Base-by-base conservation (phyloP, 2,113 vertebrate species). In the Halichoeres trimaculatus region DNA sequence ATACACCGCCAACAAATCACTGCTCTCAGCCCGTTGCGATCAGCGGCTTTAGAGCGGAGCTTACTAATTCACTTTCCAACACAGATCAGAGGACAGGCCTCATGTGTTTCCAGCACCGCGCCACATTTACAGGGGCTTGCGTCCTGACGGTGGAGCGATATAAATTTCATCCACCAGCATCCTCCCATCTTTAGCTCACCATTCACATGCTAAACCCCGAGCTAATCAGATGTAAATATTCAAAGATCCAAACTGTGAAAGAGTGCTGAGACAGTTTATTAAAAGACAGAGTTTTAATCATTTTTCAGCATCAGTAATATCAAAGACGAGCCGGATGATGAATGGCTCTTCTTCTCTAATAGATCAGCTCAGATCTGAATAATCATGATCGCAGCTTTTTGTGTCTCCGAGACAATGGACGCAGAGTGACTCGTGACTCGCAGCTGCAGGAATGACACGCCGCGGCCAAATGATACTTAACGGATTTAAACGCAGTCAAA, bases 31-130 rank as follows among this genome's bases (percentile, higher is more conserved):
- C 79, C 64, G 66, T 88, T 87, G 85, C 85, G 52, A 91, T 93
- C 91, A 89, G 82, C n/a, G 59, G 74, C 90, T 90, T 90, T 83
- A 87, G 86, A 91, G 79, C 73, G 81, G 79, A 75, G 84, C 86
- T 89, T 76, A 86, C 86, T 93, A 92, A 93, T 92, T 93, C 93
- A 93, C 91, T 90, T 92, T 92, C 86, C 84, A 87, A 88, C 85
- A 90, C 88, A 88, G 89, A 91, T 87, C 78, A 65, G 75, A 76
- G 77, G 91, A 94, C 90, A 90, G 90, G 79, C 63, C 85, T 88
- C 89, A 90, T 92, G 92, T 93, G 93, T 87, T 89, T 78, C 85
- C 30, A 65, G 80, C 86, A 84, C 83, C 34, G 60, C 61, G 71
- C 30, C 11, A 76, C 74, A 84, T 71, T 88, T 81, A 78, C 81